A percentile compares a stretch with the other conserved stretches of the same genome.
phyloP scores from a whole-genome alignment of 64 coral and sea anemone species.

The Trachythela sp. region DNA sequence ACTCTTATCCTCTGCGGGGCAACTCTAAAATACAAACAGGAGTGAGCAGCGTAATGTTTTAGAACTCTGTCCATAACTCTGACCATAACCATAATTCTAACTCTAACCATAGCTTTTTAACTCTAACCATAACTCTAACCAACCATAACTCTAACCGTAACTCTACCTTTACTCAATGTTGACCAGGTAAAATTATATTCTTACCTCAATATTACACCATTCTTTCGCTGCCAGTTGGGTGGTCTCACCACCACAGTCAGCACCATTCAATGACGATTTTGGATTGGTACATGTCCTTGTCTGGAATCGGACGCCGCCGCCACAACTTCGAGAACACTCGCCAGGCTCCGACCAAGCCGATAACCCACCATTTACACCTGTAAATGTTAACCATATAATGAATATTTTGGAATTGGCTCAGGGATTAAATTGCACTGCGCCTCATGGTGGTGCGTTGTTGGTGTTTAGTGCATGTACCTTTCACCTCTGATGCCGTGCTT shows the following conservation, averaged over 20 bases:
- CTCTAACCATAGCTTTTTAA: too few species aligned
- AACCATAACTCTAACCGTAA: too few species aligned
- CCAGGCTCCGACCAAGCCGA: background rate
- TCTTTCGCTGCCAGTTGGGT: background rate
- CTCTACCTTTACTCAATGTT: too few species aligned
- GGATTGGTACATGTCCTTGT: slow-evolving; percentile 5
- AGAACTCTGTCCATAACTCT: too few species aligned
- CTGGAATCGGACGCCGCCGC: background rate
- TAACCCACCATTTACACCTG: background rate
- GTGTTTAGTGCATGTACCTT: too few species aligned
- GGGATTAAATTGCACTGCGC: too few species aligned
- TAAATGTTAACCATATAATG: background rate
- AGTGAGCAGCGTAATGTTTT: too few species aligned
- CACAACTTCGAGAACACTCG: background rate
- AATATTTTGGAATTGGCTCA: too few species aligned
- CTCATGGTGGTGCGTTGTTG: background rate
- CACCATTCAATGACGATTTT: slow-evolving; percentile 11
- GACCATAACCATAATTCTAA: too few species aligned
- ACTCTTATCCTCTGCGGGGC: background rate
- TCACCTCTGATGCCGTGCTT: too few species aligned
- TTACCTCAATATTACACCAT: slow-evolving; percentile 20
- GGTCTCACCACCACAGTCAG: background rate
- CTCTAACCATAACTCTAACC: too few species aligned
- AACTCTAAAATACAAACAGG: background rate
- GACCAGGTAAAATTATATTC: too few species aligned